A percentile compares a stretch with the other conserved stretches of the same genome.
phyloP scores from a whole-genome alignment of 2,797 vertebrate species.

The Sebastiscus albofasciatus region DNA sequence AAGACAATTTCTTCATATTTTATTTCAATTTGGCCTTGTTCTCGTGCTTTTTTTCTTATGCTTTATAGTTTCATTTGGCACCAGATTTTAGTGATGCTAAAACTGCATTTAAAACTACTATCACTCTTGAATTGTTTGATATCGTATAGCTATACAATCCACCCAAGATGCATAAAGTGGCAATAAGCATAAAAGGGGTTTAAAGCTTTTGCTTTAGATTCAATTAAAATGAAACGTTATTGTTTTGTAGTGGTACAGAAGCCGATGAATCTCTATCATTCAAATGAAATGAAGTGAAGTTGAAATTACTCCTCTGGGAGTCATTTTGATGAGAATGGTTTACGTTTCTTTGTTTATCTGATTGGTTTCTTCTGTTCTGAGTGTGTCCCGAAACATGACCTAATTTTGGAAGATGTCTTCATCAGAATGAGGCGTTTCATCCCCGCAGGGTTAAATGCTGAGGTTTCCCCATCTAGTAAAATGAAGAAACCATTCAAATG shows the following conservation, averaged over 20 bases:
- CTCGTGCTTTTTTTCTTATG: background rate
- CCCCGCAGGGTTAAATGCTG: background rate
- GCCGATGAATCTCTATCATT: background rate
- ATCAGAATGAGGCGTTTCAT: background rate
- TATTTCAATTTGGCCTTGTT: background rate
- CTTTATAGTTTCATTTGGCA: background rate
- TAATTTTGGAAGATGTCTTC: background rate
- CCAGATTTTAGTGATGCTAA: background rate
- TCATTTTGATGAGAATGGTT: slow-evolving; percentile 1
- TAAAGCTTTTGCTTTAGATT: background rate
- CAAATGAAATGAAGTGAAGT: background rate
- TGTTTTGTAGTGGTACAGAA: background rate
- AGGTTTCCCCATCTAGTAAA: background rate
- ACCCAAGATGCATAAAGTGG: background rate
- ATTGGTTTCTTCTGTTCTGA: background rate
- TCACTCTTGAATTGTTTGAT: background rate
- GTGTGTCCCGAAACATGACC: background rate
- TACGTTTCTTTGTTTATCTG: background rate
- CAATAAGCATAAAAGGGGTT: background rate
- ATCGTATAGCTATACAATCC: background rate
- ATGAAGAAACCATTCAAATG: slow-evolving; percentile 4
- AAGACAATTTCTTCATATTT: background rate
- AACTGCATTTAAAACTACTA: background rate
- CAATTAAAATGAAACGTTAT: background rate
- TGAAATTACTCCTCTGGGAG: background rate